Conservation (phyloP, 2,797 vertebrate species). For the Arctocebus calabarensis region DNA sequence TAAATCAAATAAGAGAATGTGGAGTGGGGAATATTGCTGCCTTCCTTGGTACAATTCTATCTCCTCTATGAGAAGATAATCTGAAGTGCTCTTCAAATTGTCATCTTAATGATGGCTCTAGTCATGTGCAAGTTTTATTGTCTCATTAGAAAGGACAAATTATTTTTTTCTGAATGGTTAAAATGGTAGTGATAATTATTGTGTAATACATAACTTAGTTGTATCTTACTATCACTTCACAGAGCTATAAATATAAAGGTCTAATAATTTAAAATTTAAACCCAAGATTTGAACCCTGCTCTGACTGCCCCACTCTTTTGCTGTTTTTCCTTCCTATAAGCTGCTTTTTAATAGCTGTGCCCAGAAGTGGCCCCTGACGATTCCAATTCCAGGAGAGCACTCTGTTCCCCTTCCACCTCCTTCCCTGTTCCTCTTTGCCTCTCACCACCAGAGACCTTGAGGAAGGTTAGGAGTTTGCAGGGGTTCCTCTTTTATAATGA, state of each 20-base stretch:
- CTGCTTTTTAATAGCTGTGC: background rate
- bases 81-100: background rate
- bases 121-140: background rate
- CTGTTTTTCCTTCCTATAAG: background rate
- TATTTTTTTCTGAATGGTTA: background rate
- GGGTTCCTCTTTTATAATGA: slow-evolving; percentile 50
- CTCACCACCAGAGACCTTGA: slow-evolving; percentile 37
- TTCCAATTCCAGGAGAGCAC: background rate
- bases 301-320: background rate
- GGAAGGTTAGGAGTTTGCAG: slow-evolving; percentile 34
- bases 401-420: background rate
- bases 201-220: background rate
- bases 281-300: background rate
- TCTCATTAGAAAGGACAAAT: background rate
- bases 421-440: background rate
- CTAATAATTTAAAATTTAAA: background rate
- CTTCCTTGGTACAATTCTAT: background rate
- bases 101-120: background rate
- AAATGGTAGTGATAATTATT: background rate
- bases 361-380: background rate
- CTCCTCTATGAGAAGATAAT: background rate
- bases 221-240: background rate
- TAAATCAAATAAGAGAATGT: background rate
- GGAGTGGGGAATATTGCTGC: background rate
- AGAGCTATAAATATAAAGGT: background rate